Percentiles rank a stretch among this genome's conserved stretches.
phyloP scores from a whole-genome alignment of 2,113 vertebrate species.

The Vireo altiloquus region DNA sequence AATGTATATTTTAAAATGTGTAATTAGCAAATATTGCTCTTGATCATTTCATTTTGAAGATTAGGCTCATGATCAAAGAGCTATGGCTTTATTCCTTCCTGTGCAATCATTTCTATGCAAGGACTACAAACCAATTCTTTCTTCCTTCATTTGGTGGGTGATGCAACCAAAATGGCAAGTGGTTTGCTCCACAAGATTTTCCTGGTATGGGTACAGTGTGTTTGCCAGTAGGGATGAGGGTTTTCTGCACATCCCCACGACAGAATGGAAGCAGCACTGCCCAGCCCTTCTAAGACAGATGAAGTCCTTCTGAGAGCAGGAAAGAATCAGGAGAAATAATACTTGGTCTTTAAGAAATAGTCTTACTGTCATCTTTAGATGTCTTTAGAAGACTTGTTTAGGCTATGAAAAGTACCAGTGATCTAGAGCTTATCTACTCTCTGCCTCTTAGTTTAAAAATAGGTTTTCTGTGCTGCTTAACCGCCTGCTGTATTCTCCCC shows the following conservation, averaged over 20 bases:
- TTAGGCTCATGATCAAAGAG: not conserved
- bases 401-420: not conserved
- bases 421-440: conserved; percentile 27
- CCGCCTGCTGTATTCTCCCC: conserved; percentile 38
- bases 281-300: not conserved
- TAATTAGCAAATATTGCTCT: not conserved
- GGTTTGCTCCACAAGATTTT: not conserved
- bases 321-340: not conserved
- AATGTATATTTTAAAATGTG: not conserved
- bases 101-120: not conserved
- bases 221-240: not conserved
- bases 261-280: not conserved
- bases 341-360: not conserved
- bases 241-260: not conserved
- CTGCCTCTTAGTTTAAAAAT: conserved; percentile 45
- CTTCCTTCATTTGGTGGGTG: not conserved
- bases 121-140: not conserved
- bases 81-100: not conserved
- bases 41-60: not conserved
- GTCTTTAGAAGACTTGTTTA: not conserved
- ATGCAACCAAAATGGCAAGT: not conserved
- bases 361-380: not conserved
- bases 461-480: conserved; percentile 2
- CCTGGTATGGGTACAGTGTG: not conserved
- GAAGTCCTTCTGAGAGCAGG: not conserved